A percentile compares a stretch with the other conserved stretches of the same genome.
Evolutionary conservation across 2,113 vertebrate genomes (phyloP).

Genomic region (Ciconia boyciana): DNA sequence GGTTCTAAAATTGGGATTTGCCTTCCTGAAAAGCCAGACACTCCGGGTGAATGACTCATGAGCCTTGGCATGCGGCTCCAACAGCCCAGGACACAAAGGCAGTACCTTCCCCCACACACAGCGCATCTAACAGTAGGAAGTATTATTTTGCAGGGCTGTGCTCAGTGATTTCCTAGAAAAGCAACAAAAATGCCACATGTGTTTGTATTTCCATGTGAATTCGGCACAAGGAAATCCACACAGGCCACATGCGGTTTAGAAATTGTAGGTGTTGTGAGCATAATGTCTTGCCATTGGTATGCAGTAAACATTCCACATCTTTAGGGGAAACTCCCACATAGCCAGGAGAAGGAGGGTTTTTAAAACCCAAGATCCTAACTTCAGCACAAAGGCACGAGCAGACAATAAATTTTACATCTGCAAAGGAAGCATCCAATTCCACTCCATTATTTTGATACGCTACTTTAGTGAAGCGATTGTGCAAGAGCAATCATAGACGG

Average conservation of each 20-base stretch:
- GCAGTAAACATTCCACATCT: constrained; percentile 65
- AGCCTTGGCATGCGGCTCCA: constrained; percentile 13
- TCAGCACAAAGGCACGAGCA: background rate
- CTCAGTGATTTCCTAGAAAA: constrained; percentile 66
- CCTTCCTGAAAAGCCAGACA: constrained; percentile 63
- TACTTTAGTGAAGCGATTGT: background rate
- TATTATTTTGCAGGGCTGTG: constrained; percentile 54
- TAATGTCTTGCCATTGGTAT: constrained; percentile 56
- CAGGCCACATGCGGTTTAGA: constrained; percentile 53
- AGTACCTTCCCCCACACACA: background rate
- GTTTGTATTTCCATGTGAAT: constrained; percentile 61
- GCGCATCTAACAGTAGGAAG: constrained; percentile 56
- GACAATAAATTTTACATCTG: constrained; percentile 32
- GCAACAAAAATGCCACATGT: constrained; percentile 58
- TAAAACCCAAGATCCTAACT: constrained; percentile 12
- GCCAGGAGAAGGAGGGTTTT: constrained; percentile 36
- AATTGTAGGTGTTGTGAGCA: constrained; percentile 63
- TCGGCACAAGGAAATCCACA: constrained; percentile 60
- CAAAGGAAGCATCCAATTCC: background rate
- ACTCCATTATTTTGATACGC: background rate
- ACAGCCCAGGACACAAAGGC: constrained; percentile 34
- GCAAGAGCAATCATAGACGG: background rate
- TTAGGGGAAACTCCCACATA: constrained; percentile 59
- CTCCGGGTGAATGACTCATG: constrained; percentile 30
- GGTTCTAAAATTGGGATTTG: constrained; percentile 51